Conservation (phyloP, 1,140 invertebrate species). For the Amyelois transitella region DNA sequence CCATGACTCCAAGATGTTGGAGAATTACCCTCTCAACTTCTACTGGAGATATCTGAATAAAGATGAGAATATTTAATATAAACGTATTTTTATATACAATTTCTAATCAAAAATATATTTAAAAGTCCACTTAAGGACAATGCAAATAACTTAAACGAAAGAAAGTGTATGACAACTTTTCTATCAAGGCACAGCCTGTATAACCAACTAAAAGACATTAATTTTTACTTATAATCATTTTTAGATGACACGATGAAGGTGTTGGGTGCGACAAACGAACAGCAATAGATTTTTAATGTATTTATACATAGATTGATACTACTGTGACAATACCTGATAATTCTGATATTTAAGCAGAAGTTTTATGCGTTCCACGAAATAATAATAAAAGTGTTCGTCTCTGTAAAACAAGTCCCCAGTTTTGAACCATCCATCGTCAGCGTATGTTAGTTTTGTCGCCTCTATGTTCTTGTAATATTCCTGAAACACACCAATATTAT, state of each 20-base stretch:
- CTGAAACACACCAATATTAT: conserved; percentile 10
- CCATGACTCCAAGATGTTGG: conserved; percentile 78
- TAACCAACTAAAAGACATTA: no score
- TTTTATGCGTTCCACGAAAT: conserved; percentile 24
- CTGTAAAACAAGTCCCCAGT: conserved; percentile 24
- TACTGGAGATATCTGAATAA: conserved; percentile 76
- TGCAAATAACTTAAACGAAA: no score
- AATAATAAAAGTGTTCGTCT: conserved; percentile 18
- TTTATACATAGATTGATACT: no score
- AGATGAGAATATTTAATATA: neutral
- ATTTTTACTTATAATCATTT: no score
- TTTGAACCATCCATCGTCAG: conserved; percentile 22
- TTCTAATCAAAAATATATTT: no score
- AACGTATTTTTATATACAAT: no score
- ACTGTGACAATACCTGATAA: conserved; percentile 24
- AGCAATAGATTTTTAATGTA: no score
- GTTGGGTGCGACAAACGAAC: no score
- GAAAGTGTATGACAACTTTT: no score
- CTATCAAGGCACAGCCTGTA: no score
- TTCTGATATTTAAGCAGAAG: conserved; percentile 22
- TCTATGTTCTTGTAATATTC: conserved; percentile 29
- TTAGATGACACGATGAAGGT: no score
- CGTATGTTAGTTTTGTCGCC: conserved; percentile 20
- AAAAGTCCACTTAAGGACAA: no score
- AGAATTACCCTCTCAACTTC: conserved; percentile 83